Evolutionary conservation across 2,888 invertebrate species (phyloP).

Genomic region (Mellilla xanthometata): DNA sequence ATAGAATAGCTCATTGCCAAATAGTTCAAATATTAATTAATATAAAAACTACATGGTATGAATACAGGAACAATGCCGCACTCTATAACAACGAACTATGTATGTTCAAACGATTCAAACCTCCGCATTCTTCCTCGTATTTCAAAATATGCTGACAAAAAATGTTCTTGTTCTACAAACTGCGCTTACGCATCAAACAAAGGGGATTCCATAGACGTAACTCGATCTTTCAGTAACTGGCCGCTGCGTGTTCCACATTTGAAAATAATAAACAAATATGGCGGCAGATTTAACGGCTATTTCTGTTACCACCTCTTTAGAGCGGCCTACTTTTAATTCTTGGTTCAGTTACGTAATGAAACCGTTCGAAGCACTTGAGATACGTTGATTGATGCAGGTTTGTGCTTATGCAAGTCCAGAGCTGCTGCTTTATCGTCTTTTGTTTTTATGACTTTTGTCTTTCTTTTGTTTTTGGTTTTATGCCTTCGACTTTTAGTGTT

Average conservation of each 20-base stretch:
- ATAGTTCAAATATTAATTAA: too few species aligned
- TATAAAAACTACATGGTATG: too few species aligned
- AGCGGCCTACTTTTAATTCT: conserved; percentile 20
- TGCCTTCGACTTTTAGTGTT: too few species aligned
- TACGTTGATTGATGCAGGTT: conserved; percentile 20
- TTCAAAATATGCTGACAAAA: conserved; percentile 14
- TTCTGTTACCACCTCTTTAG: conserved; percentile 19
- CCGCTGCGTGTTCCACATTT: conserved; percentile 26
- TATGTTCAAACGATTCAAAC: conserved; percentile 3
- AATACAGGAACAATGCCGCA: too few species aligned
- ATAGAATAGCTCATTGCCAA: too few species aligned
- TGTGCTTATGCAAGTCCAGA: conserved; percentile 12
- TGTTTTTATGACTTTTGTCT: conserved; percentile 2
- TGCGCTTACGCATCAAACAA: conserved; percentile 17
- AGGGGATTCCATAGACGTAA: conserved; percentile 14
- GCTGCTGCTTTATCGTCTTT: conserved; percentile 7
- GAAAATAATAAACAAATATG: conserved; percentile 29
- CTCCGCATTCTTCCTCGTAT: conserved; percentile 10
- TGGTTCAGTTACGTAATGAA: conserved; percentile 20
- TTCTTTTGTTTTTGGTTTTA: too few species aligned
- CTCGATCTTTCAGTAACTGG: conserved; percentile 14
- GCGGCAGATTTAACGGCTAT: conserved; percentile 21
- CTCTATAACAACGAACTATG: too few species aligned
- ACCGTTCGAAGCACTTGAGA: conserved; percentile 8
- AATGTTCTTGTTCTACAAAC: conserved; percentile 5